Percentiles rank a stretch among this genome's conserved stretches.
phyloP scores from a whole-genome alignment of 2,888 invertebrate genomes.

The Ernsta delagoae region DNA sequence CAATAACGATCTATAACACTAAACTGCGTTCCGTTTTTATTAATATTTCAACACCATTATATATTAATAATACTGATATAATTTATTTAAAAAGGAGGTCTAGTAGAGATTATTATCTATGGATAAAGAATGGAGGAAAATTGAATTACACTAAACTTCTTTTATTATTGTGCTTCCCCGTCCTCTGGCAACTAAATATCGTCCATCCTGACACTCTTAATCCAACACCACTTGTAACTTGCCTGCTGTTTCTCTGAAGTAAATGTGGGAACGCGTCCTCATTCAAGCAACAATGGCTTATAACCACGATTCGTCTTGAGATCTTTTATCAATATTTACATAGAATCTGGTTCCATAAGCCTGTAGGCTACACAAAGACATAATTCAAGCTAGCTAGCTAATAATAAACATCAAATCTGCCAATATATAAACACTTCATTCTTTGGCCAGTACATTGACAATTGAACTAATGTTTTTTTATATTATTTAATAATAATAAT shows the following conservation, averaged over 20 bases:
- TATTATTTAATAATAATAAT: no score
- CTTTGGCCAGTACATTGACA: constrained; percentile 2
- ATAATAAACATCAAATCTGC: constrained; percentile 24
- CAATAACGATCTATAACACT: constrained; percentile 58
- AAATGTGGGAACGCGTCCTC: constrained; percentile 57
- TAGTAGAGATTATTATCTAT: constrained; percentile 45
- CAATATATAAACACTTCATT: constrained; percentile 25
- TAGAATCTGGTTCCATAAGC: constrained; percentile 6
- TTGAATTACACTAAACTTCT: constrained; percentile 57
- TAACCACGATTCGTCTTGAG: background rate
- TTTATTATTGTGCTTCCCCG: constrained; percentile 73
- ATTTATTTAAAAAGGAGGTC: constrained; percentile 42
- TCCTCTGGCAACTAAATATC: constrained; percentile 59
- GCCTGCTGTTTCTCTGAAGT: constrained; percentile 62
- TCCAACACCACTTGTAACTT: constrained; percentile 64
- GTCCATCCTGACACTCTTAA: constrained; percentile 75
- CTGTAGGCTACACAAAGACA: background rate
- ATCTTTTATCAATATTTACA: background rate
- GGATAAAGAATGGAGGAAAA: constrained; percentile 61
- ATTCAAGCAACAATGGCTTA: background rate
- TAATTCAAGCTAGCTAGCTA: constrained; percentile 31
- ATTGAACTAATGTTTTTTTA: background rate
- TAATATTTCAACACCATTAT: constrained; percentile 53
- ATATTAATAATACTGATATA: constrained; percentile 71
- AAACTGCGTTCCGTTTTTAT: constrained; percentile 45